Base-by-base conservation (phyloP, 2,797 vertebrate species). In the Heterohyrax brucei region DNA sequence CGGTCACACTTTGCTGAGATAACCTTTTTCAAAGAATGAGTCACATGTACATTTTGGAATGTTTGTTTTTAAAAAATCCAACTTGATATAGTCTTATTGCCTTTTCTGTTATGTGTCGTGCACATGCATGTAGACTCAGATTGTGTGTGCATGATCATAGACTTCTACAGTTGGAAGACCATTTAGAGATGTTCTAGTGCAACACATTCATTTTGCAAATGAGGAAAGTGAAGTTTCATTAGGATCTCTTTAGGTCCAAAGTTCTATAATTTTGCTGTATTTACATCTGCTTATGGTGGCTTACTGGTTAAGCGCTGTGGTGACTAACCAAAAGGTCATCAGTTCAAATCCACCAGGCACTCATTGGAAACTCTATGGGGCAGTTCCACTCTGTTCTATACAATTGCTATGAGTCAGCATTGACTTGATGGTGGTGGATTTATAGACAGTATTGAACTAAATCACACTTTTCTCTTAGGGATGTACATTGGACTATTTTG, bases 111-210 rank as follows among this genome's bases (percentile, higher is more conserved):
- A 28, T 39, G 12, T 73, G 13, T 39, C 28, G 0, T 21, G 4
- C 8, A 26, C 5, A 59, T 61, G 68, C 1, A 33, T 10, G 33
- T 7, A 26, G 3, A 59, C 68, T 75, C 1, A 28, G 14, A 46
- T 21, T n/a, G 14, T 56, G 14, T 5, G 33, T 9, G 16, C 5
- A 10, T 50, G 70, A 89, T 33, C 68, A 62, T 12, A 89, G 68
- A 75, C 82, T 90, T 85, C 44, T 14, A 90, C 1, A 10, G 73
- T 13, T 82, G 68, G 28, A 88, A 72, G 76, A 26, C 53, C 78
- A 72, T 82, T 93, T 94, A 48, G 75, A 72, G 24, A 28, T 77
- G 30, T 76, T 95, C 90, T 75, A 24, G 19, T 68, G 18, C 19
- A 83, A 79, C 66, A 81, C 1, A 39, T 12, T 92, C 53, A 85